These are phyloP conservation scores for Hedya salicella DNA, from an alignment of 2,888 invertebrate genomes.

Conservation along the genomic window DNA sequence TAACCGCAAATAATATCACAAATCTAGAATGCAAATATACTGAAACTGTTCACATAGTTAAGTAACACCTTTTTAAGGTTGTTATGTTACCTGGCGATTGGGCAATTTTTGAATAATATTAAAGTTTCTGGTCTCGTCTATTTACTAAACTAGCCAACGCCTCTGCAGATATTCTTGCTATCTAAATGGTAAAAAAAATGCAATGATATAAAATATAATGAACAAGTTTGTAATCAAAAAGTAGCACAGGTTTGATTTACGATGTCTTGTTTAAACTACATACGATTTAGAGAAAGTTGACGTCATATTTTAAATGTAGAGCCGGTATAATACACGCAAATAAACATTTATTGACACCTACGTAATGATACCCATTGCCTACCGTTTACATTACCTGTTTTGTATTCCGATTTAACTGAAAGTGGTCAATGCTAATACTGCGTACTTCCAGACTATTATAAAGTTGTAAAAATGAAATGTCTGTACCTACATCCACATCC, in stretches of 20 bases:
- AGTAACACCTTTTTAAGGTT: neutral
- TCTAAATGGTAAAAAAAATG: slow-evolving; percentile 39
- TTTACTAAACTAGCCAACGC: slow-evolving; percentile 17
- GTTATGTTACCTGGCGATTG: neutral
- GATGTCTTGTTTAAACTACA: slow-evolving; percentile 32
- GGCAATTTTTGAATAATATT: neutral
- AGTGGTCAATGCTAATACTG: neutral
- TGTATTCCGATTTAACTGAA: neutral
- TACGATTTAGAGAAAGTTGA: slow-evolving; percentile 42
- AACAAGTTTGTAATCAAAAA: slow-evolving; percentile 41
- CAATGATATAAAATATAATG: slow-evolving; percentile 22
- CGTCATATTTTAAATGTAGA: slow-evolving; percentile 28
- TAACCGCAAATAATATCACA: too few species aligned
- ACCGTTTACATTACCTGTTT: slow-evolving; percentile 3
- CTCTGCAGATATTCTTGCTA: slow-evolving; percentile 16
- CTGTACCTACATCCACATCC: too few species aligned
- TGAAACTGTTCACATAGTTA: slow-evolving; percentile 5
- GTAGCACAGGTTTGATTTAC: slow-evolving; percentile 44
- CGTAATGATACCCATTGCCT: slow-evolving; percentile 5
- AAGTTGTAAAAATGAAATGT: too few species aligned
- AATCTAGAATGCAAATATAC: too few species aligned
- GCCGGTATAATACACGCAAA: slow-evolving; percentile 17
- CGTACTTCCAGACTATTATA: too few species aligned
- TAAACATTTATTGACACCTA: slow-evolving; percentile 17
- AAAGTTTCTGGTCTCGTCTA: neutral